Evolutionary conservation across 23 tunicate genomes (phyloP), one percentile per base, ranked within the genome.

Genomic region (Trididemnum clinides): DNA sequence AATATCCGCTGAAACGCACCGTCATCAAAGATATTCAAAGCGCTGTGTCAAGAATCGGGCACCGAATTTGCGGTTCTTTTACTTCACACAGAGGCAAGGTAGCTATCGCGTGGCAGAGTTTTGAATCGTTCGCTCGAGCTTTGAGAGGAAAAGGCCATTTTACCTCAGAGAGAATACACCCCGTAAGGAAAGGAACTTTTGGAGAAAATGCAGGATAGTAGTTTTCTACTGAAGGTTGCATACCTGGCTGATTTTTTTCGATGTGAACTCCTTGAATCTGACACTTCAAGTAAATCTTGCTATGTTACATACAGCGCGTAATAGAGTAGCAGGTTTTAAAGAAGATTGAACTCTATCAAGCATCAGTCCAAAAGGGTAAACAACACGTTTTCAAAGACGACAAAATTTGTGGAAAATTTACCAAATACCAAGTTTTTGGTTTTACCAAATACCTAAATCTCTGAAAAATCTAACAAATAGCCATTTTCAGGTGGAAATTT

Each of bases 1-100:
- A 21, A 71, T 71, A 84, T 84, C 72, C 39, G 34, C 39, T 80
- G 64, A 27, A 84, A 84, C 72, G 69, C 69, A 62, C 6, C 69
- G 57, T 18, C 72, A 51, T 78, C 89, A 58, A 78, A 50, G 57
- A 44, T 77, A 51, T 85, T 85, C 78, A 84, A 84, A 34, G 84
- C 57, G 30, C 37, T 85, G 7, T 85, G 74, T 72, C 49, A 84
- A 84, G 81, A 82, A 82, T 5, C 33, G 33, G 86, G 77, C 0
- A 0, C 86, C 1, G 86, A 66, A 12, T 62, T 15, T 62, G 4
- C 4, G 21, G 0, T 51, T 51, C 72, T 79, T 0, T 51, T 79
- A 37, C 58, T 79, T 0, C 84, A 79, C 23, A 79, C 84, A 15
- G 34, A 79, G 0, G 72, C 57, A 59, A 79, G 84, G 36, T 76